Conservation (phyloP, 2,888 invertebrate species). For the Lepetodrilus schrolli region DNA sequence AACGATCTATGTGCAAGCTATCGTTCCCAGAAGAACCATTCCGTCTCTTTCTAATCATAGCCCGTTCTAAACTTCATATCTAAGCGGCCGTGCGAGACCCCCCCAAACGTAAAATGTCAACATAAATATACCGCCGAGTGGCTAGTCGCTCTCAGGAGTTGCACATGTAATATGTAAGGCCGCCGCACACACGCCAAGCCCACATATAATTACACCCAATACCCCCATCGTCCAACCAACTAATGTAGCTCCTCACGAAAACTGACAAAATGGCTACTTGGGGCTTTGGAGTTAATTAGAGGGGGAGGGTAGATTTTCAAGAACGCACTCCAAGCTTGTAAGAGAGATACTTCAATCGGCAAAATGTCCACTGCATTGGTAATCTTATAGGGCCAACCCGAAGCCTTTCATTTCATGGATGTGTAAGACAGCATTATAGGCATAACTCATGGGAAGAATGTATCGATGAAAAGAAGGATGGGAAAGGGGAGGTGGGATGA, state of each 20-base stretch:
- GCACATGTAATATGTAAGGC: neutral
- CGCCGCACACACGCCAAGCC: conserved; percentile 12
- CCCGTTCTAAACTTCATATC: neutral
- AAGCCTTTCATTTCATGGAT: too few species aligned
- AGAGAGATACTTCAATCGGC: neutral
- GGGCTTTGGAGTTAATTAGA: conserved; percentile 12
- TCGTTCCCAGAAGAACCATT: neutral
- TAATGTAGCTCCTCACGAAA: neutral
- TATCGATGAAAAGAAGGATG: too few species aligned
- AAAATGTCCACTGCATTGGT: neutral
- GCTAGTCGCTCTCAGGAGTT: neutral
- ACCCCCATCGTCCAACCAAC: neutral
- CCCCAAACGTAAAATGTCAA: neutral
- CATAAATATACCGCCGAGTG: neutral
- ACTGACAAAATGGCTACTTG: conserved; percentile 6
- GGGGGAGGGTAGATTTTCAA: neutral
- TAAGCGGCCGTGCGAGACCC: neutral
- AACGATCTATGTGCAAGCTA: conserved; percentile 11
- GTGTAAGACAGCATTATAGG: too few species aligned
- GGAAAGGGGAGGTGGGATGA: too few species aligned
- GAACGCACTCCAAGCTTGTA: neutral
- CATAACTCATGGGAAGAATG: too few species aligned
- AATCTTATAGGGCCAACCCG: neutral
- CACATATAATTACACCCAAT: conserved; percentile 7
- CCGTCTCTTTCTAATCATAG: too few species aligned